phyloP scores from a whole-genome alignment of 2,797 vertebrate genomes.

The Hozukius guyotensis region DNA sequence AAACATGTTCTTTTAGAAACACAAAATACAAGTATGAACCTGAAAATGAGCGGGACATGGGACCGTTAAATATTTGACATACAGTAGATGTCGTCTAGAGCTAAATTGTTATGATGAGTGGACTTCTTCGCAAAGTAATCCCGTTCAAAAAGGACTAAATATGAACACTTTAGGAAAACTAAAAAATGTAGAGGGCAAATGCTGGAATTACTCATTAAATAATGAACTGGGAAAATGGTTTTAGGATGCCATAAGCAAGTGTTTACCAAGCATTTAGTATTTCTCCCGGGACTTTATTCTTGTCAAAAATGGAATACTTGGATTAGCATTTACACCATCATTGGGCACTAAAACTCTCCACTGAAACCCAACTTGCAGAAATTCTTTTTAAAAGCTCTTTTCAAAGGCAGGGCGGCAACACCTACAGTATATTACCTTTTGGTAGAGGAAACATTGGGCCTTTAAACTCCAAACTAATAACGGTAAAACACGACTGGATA shows the following conservation, averaged over 20 bases:
- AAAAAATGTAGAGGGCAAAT: background rate
- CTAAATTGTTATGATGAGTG: background rate
- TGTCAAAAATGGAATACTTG: background rate
- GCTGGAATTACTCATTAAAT: background rate
- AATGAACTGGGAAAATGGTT: background rate
- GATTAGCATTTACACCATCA: background rate
- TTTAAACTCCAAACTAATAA: conserved; percentile 48
- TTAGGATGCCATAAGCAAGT: background rate
- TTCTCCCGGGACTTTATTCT: background rate
- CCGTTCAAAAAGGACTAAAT: background rate
- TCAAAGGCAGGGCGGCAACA: conserved; percentile 13
- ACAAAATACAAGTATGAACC: too few relatives aligned
- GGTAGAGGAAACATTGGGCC: conserved; percentile 36
- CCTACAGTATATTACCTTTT: background rate
- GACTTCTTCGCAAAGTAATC: background rate
- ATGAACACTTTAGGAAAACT: background rate
- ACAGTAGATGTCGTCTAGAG: background rate
- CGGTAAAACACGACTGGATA: conserved; percentile 35
- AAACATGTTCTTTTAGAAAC: too few relatives aligned
- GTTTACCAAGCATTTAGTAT: background rate
- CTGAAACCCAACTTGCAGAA: background rate
- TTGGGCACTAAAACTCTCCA: background rate
- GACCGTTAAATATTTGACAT: background rate
- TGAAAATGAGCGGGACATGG: too few relatives aligned
- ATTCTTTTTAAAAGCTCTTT: conserved; percentile 23